Base-by-base conservation (phyloP, 2,888 invertebrate genomes). In the Agrochola circellaris region DNA sequence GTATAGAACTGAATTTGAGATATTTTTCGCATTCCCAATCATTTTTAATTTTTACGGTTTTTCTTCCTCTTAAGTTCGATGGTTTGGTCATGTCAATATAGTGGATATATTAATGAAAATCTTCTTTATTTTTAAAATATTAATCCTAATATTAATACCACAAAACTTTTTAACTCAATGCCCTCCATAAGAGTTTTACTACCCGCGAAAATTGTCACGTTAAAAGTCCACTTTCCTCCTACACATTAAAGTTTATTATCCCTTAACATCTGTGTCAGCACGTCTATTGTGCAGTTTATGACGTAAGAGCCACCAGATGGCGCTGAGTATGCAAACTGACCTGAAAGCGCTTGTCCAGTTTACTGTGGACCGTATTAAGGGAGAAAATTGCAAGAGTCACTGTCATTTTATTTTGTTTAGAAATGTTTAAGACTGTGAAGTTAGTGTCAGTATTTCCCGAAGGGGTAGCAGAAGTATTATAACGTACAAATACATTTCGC, bases 221-320 rank as follows among this genome's bases (percentile, higher is more conserved):
- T 13, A 23, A 83, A 68, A 48, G 2, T 64, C 26, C 9, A 61
- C 64, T 61, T 64, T 75, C 51, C 9, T 0, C n/a, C 42, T 0
- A 2, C 1, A 34, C 17, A 8, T 60, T 48, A 82, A 34, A 79
- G 80, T 68, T 30, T 56, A 77, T 7, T 61, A 79, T 86, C 23
- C 30, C 7, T 26, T 34, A n/a, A 42, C 48, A 61, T 48, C 51
- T 68, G 54, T 56, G 38, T 69, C 26, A 60, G 45, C 30, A 58
- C 0, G 45, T 45, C 38, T 75, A 64, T 83, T 67, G 70, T 75
- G 54, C 62, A 66, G 34, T 79, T 84, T 86, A 79, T 61, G 69
- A 75, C 42, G 7, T 67, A 58, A 67, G 54, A 66, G 45, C 58
- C 69, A 65, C 60, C 84, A 87, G 84, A 79, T 83, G 84, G 56